Base-by-base conservation (phyloP, 1,140 invertebrate genomes). In the Drosophila burlai region DNA sequence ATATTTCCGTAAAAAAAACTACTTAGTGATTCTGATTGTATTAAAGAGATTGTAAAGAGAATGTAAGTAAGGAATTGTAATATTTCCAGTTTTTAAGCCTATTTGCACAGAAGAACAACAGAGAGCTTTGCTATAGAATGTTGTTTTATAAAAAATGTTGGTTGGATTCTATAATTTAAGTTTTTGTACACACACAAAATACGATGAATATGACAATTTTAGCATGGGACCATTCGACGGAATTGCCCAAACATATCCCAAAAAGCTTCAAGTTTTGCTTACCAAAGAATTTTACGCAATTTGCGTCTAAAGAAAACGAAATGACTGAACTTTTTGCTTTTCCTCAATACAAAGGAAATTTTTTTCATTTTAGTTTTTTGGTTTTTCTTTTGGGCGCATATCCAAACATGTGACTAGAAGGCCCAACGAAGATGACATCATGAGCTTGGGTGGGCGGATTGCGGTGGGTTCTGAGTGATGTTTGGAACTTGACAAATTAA, bases 401-500 rank as follows among this genome's bases (percentile, higher is more conserved):
- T 81, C 78, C 77, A 85, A 89, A 90, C 84, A 89, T 89, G 85
- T 89, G 84, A 89, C 85, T 78, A 21, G 68, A 73, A 38, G 18
- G 69, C 49, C 65, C 47, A 43, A 46, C 61, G 34, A 29, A 58
- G 63, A 85, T 89, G 84, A 89, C 84, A 90, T 89, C 84, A 89
- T 82, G 50, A 38, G 34, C n/a, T 40, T 55, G 34, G 45, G 68
- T 83, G 54, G 67, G 67, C 43, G 69, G 45, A 24, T 40, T 24
- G 54, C 18, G 36, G 82, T 47, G 64, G 65, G 47, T 21, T 26
- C 11, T 46, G 74, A 43, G 62, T 59, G 58, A 80, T 74, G 55
- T 47, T 64, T 57, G 34, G 52, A 76, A 76, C 52, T 58, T 61
- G 42, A 67, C 40, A 65, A 68, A 50, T 61, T 15, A 76, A 68